Conservation (phyloP, 2,797 vertebrate species). For the Delichon dasypus region DNA sequence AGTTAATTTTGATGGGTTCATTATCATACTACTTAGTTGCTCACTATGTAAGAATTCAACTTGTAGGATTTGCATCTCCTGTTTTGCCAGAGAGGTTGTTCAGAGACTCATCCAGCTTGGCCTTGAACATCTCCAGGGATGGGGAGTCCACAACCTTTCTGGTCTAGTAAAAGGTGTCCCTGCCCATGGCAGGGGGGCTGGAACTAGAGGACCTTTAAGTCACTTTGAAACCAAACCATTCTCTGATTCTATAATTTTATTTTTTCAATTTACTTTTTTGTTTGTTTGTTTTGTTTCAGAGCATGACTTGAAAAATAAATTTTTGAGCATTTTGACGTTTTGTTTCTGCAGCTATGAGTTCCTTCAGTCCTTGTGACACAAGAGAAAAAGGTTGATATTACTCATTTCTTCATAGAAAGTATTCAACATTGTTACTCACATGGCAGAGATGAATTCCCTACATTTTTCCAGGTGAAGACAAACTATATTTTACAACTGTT, state of each 20-base stretch:
- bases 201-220: not conserved
- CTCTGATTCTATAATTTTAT: not conserved
- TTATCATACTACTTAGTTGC: not conserved
- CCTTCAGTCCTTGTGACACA: not conserved
- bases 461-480: not conserved
- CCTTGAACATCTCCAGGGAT: no score
- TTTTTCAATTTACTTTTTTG: not conserved
- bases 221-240: not conserved
- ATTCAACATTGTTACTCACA: not conserved
- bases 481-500: not conserved
- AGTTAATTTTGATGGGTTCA: not conserved
- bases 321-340: not conserved
- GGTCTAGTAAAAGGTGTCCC: not conserved
- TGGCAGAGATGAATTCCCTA: not conserved
- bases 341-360: not conserved
- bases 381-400: not conserved
- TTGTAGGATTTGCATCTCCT: not conserved
- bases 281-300: not conserved
- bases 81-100: not conserved
- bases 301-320: not conserved
- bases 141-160: no score
- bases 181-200: rapidly evolving
- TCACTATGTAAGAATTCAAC: not conserved
- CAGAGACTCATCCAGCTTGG: no score
- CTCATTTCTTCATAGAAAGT: not conserved